Percentiles rank a stretch among this genome's conserved stretches.
These are phyloP conservation scores for Saturnia japonica DNA, from an alignment of 2,888 invertebrate genomes.

Conservation along the genomic window DNA sequence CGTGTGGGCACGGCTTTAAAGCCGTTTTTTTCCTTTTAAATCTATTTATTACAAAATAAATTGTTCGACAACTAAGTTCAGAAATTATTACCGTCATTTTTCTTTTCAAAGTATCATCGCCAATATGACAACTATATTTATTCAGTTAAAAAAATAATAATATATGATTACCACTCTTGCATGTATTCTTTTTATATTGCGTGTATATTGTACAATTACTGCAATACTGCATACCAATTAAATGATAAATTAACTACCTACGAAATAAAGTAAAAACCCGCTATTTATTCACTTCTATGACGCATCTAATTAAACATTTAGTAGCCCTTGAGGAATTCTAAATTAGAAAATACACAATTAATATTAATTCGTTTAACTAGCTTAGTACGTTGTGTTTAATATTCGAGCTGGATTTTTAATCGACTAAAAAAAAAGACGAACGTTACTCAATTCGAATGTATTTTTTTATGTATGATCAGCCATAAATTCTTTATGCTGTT, in stretches of 20 bases:
- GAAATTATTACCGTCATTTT: no score
- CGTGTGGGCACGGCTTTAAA: no score
- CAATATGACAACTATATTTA: no score
- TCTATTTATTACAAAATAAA: no score
- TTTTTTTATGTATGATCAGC: no score
- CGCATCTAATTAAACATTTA: neutral
- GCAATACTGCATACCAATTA: neutral
- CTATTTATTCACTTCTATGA: neutral
- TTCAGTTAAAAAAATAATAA: neutral
- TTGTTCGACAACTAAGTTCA: no score
- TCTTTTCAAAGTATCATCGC: no score
- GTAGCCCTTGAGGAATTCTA: neutral
- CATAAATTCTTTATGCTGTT: no score
- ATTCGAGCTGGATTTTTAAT: no score
- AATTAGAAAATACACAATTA: neutral
- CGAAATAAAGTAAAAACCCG: conserved; percentile 5
- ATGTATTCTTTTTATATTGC: neutral
- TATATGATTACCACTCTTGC: neutral
- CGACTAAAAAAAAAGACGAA: no score
- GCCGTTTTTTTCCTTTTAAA: no score
- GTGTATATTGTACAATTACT: conserved; percentile 5
- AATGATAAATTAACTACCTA: neutral
- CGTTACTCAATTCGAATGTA: no score
- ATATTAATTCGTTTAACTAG: neutral
- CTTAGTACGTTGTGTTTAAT: neutral